Conservation (phyloP, 2,797 vertebrate species). For the Megaceryle alcyon region DNA sequence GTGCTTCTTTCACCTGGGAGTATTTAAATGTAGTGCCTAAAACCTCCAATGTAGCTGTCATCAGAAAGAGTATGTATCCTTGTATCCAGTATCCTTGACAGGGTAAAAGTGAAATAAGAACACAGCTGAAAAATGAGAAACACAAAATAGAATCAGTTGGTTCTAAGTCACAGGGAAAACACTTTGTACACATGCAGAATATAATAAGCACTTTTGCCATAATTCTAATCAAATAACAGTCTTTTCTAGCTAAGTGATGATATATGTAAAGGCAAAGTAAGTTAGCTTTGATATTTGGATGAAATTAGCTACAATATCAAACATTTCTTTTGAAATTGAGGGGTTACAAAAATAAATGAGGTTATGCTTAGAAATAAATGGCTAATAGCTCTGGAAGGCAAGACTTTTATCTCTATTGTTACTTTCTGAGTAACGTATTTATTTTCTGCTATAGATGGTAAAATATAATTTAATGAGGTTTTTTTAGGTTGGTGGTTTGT, state of each 20-base stretch:
- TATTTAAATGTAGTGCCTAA: not conserved
- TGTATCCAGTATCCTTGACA: not conserved
- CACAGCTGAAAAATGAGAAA: not conserved
- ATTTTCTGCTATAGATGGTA: not conserved
- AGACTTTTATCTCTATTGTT: not conserved
- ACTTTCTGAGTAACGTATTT: conserved; percentile 5
- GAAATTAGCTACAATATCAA: not conserved
- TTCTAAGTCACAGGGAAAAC: not conserved
- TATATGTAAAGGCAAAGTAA: not conserved
- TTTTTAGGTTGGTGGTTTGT: not conserved
- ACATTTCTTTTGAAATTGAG: not conserved
- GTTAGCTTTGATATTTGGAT: conserved; percentile 2
- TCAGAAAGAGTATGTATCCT: not conserved
- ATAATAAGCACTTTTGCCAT: not conserved
- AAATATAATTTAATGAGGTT: not conserved
- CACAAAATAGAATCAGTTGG: not conserved
- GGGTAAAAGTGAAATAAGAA: not conserved
- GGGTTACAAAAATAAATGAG: conserved; percentile 15
- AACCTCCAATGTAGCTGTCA: not conserved
- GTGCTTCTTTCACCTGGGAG: not conserved
- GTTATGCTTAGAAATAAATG: conserved; percentile 5
- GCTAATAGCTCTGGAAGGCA: not conserved
- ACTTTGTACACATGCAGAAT: not conserved
- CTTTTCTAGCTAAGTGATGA: not conserved
- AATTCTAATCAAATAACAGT: not conserved